A percentile compares a stretch with the other conserved stretches of the same genome.
Conservation (phyloP, 1,140 invertebrate species). For the Drosophila arizonae region DNA sequence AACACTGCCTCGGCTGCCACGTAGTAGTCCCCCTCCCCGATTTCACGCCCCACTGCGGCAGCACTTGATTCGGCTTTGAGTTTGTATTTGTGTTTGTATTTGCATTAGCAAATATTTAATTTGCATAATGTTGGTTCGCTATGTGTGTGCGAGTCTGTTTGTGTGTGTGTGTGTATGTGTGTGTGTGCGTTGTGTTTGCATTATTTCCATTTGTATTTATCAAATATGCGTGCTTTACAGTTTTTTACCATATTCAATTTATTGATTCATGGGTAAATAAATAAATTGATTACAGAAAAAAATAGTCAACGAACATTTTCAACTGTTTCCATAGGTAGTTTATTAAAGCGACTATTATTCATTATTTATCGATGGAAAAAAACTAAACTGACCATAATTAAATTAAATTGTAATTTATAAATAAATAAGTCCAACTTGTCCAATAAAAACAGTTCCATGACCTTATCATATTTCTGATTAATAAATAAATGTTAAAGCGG, state of each 20-base stretch:
- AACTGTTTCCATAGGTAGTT: slow-evolving; percentile 1
- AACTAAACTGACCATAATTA: slow-evolving; percentile 8
- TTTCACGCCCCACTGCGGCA: slow-evolving; percentile 15
- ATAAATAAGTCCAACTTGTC: background rate
- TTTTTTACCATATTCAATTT: slow-evolving; percentile 27
- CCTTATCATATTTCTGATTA: slow-evolving; percentile 1
- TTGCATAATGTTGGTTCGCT: slow-evolving; percentile 77
- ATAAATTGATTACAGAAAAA: slow-evolving; percentile 22
- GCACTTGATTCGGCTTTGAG: slow-evolving; percentile 42
- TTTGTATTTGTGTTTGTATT: slow-evolving; percentile 56
- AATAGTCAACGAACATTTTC: background rate
- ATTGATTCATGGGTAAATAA: slow-evolving; percentile 60
- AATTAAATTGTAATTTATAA: slow-evolving; percentile 27
- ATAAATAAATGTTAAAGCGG: background rate
- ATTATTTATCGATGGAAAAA: slow-evolving; percentile 4
- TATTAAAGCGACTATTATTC: slow-evolving; percentile 9
- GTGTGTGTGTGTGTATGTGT: background rate
- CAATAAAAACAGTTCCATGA: background rate
- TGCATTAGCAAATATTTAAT: slow-evolving; percentile 75
- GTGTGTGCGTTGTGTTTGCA: slow-evolving; percentile 40
- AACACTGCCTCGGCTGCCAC: slow-evolving; percentile 1
- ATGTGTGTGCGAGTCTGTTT: background rate
- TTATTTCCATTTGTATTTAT: slow-evolving; percentile 56
- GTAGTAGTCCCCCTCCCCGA: background rate
- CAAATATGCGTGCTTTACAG: slow-evolving; percentile 42